Evolutionary conservation across 2,113 vertebrate species (phyloP).

Genomic region (Redunca redunca): DNA sequence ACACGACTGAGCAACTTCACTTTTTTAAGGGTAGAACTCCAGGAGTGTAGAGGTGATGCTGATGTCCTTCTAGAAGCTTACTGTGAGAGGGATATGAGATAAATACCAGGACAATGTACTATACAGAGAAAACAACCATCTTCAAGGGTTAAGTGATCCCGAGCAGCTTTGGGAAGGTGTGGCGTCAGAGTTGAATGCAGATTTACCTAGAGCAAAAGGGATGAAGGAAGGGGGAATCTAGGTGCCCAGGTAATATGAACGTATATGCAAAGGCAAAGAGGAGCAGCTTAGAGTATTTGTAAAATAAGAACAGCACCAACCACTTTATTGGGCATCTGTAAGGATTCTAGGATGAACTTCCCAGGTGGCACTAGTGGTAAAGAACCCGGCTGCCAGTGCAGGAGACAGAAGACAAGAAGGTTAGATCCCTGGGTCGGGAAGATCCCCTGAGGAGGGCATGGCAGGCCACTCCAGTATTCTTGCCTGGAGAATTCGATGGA

Average conservation of each 20-base stretch:
- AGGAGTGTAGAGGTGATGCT: no score
- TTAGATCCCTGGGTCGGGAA: background rate
- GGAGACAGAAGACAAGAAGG: background rate
- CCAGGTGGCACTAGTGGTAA: background rate
- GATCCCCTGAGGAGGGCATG: background rate
- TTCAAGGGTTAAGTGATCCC: background rate
- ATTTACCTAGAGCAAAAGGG: background rate
- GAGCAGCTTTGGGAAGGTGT: background rate
- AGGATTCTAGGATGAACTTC: background rate
- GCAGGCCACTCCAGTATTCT: background rate
- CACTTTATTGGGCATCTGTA: background rate
- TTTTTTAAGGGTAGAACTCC: background rate
- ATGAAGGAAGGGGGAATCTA: background rate
- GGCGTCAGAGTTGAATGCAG: background rate
- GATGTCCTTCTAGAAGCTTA: background rate
- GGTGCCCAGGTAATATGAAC: fast-evolving
- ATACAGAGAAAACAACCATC: background rate
- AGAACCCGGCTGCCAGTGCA: fast-evolving
- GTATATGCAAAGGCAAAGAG: background rate
- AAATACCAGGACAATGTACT: no score
- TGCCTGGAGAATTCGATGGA: background rate
- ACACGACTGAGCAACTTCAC: background rate
- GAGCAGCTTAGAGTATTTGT: background rate
- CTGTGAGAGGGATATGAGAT: background rate
- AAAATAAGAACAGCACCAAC: background rate